Evolutionary conservation across 2,888 invertebrate genomes (phyloP).

Genomic region (Archips crataeganus): DNA sequence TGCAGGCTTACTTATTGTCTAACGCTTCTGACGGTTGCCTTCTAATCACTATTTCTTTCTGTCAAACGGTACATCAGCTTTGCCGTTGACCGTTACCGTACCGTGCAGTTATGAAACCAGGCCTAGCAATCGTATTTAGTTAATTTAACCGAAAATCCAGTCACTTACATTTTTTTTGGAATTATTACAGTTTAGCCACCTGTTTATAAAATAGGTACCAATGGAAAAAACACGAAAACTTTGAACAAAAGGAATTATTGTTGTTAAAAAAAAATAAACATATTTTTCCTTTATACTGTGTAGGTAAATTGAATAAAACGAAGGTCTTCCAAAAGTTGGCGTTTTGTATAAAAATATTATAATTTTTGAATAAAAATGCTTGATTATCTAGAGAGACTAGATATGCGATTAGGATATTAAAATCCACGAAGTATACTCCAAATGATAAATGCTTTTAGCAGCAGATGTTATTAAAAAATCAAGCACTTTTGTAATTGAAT

Average conservation of each 20-base stretch:
- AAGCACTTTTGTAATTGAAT: slow-evolving; percentile 18
- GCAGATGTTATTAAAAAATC: neutral
- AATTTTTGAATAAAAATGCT: slow-evolving; percentile 49
- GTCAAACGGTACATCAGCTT: no score
- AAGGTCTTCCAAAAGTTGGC: slow-evolving; percentile 56
- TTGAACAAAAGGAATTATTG: no score
- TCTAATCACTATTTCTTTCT: no score
- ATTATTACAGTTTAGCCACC: no score
- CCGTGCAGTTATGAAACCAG: no score
- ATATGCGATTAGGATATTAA: slow-evolving; percentile 40
- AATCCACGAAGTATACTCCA: slow-evolving; percentile 7
- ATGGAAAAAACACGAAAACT: neutral
- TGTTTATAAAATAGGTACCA: neutral
- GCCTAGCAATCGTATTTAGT: no score
- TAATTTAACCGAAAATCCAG: no score
- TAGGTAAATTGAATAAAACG: slow-evolving; percentile 48
- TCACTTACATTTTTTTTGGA: neutral
- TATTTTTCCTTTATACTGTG: slow-evolving; percentile 45
- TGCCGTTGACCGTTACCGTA: no score
- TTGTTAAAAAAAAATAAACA: slow-evolving; percentile 5
- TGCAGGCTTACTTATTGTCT: no score
- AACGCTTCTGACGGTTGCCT: no score
- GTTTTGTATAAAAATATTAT: slow-evolving; percentile 40
- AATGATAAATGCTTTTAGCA: slow-evolving; percentile 2
- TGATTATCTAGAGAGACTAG: slow-evolving; percentile 48